Evolutionary conservation across 2,888 invertebrate species (phyloP).

Genomic region (Onchidella celtica): DNA sequence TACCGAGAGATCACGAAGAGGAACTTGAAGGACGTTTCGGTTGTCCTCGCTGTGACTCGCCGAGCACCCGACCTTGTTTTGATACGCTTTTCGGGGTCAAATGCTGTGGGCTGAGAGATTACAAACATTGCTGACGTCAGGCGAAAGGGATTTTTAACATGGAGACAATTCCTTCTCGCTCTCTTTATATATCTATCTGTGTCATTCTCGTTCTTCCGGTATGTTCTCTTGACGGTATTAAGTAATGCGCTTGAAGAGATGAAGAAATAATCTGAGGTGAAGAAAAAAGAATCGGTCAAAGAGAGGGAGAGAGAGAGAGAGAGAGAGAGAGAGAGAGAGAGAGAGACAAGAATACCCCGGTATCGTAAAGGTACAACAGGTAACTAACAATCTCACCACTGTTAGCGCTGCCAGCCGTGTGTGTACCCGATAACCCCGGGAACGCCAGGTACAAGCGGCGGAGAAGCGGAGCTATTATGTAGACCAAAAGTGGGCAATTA

Average conservation of each 20-base stretch:
- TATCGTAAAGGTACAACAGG: too few species aligned
- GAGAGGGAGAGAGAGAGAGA: slow-evolving; percentile 11
- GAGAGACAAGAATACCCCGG: too few species aligned
- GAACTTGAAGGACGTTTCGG: not conserved
- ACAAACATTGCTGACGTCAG: slow-evolving; percentile 5
- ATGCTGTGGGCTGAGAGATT: not conserved
- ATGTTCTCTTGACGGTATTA: too few species aligned
- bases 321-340: slow-evolving; percentile 7
- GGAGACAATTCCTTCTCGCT: not conserved
- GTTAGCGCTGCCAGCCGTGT: too few species aligned
- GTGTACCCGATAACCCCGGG: too few species aligned
- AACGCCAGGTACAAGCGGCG: too few species aligned
- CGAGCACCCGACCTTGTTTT: not conserved
- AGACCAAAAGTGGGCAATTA: too few species aligned
- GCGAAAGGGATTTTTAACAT: not conserved
- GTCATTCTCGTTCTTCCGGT: not conserved
- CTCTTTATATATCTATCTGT: not conserved
- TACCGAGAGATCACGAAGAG: slow-evolving; percentile 23
- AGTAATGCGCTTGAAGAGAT: too few species aligned
- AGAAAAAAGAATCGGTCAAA: not conserved
- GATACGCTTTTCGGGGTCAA: not conserved
- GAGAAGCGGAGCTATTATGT: too few species aligned
- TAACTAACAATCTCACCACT: too few species aligned
- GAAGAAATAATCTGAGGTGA: not conserved
- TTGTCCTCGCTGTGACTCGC: slow-evolving; percentile 22